Conservation (phyloP, 2,797 vertebrate species). For the Danio kyathit region DNA sequence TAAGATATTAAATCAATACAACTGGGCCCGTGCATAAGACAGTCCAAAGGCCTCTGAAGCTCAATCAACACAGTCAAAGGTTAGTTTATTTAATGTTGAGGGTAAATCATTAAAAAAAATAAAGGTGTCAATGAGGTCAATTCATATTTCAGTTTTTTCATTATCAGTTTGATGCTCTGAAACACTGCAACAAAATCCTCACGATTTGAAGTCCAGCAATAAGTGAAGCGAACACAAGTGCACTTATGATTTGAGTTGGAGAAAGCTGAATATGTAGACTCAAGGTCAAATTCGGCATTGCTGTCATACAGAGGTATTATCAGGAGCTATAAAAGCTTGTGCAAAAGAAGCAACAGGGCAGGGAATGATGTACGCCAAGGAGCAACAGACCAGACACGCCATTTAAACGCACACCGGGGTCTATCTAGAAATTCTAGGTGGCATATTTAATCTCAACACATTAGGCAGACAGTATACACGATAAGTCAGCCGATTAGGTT, state of each 20-base stretch:
- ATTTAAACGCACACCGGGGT: slow-evolving; percentile 23
- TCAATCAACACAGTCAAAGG: slow-evolving; percentile 66
- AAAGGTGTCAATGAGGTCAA: slow-evolving; percentile 4
- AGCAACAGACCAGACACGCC: slow-evolving; percentile 3
- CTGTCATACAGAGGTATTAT: slow-evolving; percentile 31
- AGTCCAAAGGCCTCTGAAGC: slow-evolving; percentile 75
- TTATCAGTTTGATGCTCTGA: background rate
- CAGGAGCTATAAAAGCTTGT: background rate
- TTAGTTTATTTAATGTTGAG: slow-evolving; percentile 70
- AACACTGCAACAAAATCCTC: background rate
- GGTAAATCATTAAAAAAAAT: slow-evolving; percentile 74
- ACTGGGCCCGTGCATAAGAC: slow-evolving; percentile 63
- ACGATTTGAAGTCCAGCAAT: slow-evolving; percentile 1
- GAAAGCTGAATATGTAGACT: slow-evolving; percentile 20
- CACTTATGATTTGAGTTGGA: background rate
- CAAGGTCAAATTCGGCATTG: slow-evolving; percentile 43
- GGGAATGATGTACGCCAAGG: slow-evolving; percentile 2
- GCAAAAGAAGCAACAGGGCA: slow-evolving; percentile 38
- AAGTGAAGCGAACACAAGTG: background rate
- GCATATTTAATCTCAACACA: slow-evolving; percentile 27
- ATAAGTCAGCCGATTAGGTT: slow-evolving; percentile 28
- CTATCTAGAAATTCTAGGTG: slow-evolving; percentile 21
- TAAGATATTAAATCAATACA: background rate
- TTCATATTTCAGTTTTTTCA: slow-evolving; percentile 10
- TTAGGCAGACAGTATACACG: slow-evolving; percentile 15